Conservation (phyloP, 2,797 vertebrate species). For the Lepus townsendii region DNA sequence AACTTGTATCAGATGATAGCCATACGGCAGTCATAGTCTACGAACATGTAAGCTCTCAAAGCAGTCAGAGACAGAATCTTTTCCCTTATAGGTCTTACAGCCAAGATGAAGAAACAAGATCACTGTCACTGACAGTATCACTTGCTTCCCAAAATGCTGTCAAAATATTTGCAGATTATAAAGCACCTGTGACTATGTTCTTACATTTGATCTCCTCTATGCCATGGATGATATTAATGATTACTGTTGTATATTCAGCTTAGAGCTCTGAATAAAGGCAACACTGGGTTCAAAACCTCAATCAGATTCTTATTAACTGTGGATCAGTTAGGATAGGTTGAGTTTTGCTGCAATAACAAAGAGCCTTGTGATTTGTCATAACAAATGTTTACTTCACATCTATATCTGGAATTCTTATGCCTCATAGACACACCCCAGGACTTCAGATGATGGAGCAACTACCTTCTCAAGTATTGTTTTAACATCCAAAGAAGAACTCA, state of each 20-base stretch:
- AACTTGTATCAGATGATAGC: too few species aligned
- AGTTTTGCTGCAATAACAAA: constrained; percentile 22
- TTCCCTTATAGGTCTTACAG: background rate
- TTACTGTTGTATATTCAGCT: background rate
- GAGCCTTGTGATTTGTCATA: background rate
- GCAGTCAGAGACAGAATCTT: background rate
- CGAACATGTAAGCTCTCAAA: background rate
- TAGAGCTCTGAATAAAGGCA: background rate
- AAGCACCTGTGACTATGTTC: background rate
- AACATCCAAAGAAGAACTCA: background rate
- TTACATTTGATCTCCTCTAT: background rate
- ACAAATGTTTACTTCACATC: background rate
- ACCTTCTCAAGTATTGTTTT: background rate
- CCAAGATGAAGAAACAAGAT: background rate
- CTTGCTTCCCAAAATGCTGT: background rate
- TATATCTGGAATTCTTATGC: background rate
- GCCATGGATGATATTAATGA: background rate
- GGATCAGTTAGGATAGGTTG: background rate
- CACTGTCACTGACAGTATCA: background rate
- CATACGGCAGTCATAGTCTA: background rate
- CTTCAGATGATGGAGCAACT: background rate
- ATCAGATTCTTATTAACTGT: background rate
- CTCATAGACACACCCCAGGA: background rate
- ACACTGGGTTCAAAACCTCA: background rate
- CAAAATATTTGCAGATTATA: background rate